Base-by-base conservation (phyloP, 2,797 vertebrate genomes). In the Acestrorhynchus altus region DNA sequence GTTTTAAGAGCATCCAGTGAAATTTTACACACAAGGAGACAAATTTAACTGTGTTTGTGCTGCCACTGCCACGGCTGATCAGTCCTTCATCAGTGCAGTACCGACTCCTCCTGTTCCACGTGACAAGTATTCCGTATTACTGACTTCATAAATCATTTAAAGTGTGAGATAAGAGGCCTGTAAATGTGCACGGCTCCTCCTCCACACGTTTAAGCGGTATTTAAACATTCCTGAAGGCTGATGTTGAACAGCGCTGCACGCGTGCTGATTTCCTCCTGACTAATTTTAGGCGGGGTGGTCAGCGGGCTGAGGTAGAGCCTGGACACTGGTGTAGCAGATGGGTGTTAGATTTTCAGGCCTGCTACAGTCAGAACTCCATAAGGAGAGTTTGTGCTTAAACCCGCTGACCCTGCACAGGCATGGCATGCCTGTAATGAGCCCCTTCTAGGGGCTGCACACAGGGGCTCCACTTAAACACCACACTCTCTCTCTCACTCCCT, bases 331-430 rank as follows among this genome's bases (percentile, higher is more conserved):
- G 31, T 80, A 67, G 69, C 76, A 77, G 74, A 81, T 71, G 72
- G 69, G 75, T 78, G 81, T 76, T 67, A 76, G 59, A 79, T 79
- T 81, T 78, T 76, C 61, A 79, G 67, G 39, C 61, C 77, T 73
- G 61, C 66, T 71, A 64, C 59, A 80, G 72, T 80, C 71, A 71
- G 54, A 80, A 71, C 72, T 80, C 72, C 28, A 80, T 78, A 79
- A 78, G 76, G 78, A 82, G 78, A 74, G 69, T 81, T 83, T 83
- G 71, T 79, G 66, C 61, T 72, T 77, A 83, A 83, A 85, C 83
- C 76, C 71, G 40, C 52, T 85, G 81, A 85, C 81, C 83, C 81
- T 74, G 64, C 3, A 6, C 63, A 80, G 64, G 68, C 78, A 76
- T 54, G 74, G 71, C 81, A 78, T 78, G 78, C 59, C 67, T 84